phyloP scores from a whole-genome alignment of 2,888 invertebrate genomes.

The Ophraella communa region DNA sequence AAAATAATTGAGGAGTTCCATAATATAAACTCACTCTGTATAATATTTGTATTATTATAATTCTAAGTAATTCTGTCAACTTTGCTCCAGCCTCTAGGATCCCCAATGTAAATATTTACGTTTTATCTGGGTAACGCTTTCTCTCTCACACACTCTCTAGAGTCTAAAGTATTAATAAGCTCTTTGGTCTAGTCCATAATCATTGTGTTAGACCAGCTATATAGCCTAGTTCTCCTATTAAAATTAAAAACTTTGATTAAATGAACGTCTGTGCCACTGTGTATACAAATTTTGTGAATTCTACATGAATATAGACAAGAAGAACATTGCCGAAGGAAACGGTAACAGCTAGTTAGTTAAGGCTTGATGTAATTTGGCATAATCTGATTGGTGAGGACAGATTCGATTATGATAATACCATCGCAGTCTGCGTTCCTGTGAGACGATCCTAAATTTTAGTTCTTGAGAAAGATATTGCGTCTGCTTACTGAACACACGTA shows the following conservation, averaged over 20 bases:
- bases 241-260: background rate
- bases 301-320: slow-evolving; percentile 23
- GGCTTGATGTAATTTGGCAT: slow-evolving; percentile 56
- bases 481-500: background rate
- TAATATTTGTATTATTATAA: too few species aligned
- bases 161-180: too few species aligned
- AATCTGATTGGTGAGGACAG: slow-evolving; percentile 55
- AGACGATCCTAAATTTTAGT: slow-evolving; percentile 21
- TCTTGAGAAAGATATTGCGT: slow-evolving; percentile 21
- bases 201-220: too few species aligned
- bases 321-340: slow-evolving; percentile 42
- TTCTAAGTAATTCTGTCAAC: too few species aligned
- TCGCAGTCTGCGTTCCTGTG: slow-evolving; percentile 41
- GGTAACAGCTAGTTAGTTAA: slow-evolving; percentile 55
- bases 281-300: slow-evolving; percentile 4
- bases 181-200: too few species aligned
- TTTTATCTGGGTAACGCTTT: too few species aligned
- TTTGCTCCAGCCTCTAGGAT: too few species aligned
- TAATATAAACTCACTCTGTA: too few species aligned
- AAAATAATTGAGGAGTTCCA: too few species aligned
- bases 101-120: too few species aligned
- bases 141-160: too few species aligned
- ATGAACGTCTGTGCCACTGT: background rate
- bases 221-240: too few species aligned
- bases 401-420: slow-evolving; percentile 58